Evolutionary conservation across 2,797 vertebrate genomes (phyloP).

Genomic region (Basileuterus tristriatus): DNA sequence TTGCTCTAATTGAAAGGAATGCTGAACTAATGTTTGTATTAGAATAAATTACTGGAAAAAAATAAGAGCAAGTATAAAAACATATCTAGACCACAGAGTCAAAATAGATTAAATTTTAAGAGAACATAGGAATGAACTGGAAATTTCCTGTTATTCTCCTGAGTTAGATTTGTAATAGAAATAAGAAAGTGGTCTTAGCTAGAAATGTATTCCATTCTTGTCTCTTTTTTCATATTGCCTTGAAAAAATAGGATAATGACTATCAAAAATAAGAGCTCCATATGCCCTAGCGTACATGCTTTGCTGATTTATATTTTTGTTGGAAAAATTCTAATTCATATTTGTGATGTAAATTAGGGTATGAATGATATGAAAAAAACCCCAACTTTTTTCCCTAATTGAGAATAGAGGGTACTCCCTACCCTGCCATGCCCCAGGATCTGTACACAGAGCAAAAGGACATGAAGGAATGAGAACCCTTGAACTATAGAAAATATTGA

Average conservation of each 20-base stretch:
- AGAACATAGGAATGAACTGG: neutral
- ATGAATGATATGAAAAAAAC: neutral
- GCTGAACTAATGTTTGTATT: constrained; percentile 43
- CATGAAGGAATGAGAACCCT: neutral
- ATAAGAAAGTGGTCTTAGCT: neutral
- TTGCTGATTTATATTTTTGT: neutral
- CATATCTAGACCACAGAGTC: neutral
- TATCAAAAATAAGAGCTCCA: neutral
- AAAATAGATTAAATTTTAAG: neutral
- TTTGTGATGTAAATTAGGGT: neutral
- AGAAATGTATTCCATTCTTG: neutral
- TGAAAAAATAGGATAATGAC: neutral
- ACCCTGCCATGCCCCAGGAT: neutral
- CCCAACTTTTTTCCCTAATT: neutral
- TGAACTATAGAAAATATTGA: neutral
- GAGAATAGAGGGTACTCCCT: neutral
- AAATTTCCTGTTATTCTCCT: constrained; percentile 1
- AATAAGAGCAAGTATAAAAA: neutral
- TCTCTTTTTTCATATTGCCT: neutral
- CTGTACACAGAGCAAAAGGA: neutral
- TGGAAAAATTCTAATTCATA: neutral
- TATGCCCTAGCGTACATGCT: neutral
- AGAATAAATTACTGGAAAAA: constrained; percentile 23
- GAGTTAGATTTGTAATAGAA: neutral
- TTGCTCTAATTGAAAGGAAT: constrained; percentile 6